Base-by-base conservation (phyloP, 2,888 invertebrate genomes). In the Glaucopsyche alexis region DNA sequence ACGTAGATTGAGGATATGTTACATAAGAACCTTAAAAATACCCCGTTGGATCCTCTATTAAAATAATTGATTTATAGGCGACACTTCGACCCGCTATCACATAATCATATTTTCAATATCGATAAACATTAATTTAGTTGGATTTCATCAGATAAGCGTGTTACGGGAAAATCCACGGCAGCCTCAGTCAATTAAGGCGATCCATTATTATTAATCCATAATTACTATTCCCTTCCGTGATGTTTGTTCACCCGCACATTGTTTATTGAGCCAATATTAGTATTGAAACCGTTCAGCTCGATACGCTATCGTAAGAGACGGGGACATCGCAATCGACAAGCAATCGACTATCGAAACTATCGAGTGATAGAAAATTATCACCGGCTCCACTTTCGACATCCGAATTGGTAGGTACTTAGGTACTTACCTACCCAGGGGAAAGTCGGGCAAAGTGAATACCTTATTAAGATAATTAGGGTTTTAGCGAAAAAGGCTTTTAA, bases 191-290 rank as follows among this genome's bases (percentile, higher is more conserved):
- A 86, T 87, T 87, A 78, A 76, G 75, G 78, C 78, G 81, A 84
- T 84, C 85, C 84, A 85, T 87, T 86, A 86, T 86, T 86, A 86
- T 86, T 87, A 88, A 88, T 87, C 84, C 82, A 83, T 83, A 85
- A 87, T 87, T 84, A 85, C 83, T 81, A 83, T 81, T 83, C 82
- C 80, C 80, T 82, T 81, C 80, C 80, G 77, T 80, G 77, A 82
- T 85, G 85, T 86, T 86, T 85, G 85, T 79, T 74, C 78, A 77
- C 74, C 76, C 80, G 81, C 79, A 76, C 77, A 74, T 78, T 85
- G 88, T 85, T 87, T 86, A 84, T 85, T 79, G 81, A 83, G 79
- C 81, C 81, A 82, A 83, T 84, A 85, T 85, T 84, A 83, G 83
- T 83, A 84, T 85, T 81, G 83, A 79, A 78, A 78, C 80, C 78